phyloP scores from a whole-genome alignment of 1,140 invertebrate species.

The Anoplophora glabripennis region DNA sequence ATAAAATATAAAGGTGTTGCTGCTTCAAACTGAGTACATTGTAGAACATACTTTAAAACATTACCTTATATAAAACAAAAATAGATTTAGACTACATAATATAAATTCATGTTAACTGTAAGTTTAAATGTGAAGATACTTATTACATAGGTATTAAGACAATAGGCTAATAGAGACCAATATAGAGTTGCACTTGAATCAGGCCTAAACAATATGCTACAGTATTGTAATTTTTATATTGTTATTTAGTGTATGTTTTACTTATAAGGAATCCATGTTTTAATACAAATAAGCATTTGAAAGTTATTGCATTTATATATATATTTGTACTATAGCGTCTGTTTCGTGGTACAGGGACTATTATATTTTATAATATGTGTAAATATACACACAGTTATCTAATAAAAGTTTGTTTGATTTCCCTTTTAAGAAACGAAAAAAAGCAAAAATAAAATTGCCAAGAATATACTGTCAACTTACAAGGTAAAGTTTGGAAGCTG shows the following conservation, averaged over 20 bases:
- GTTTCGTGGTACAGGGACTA: not conserved
- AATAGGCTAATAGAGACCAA: slow-evolving; percentile 4
- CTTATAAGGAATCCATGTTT: slow-evolving; percentile 15
- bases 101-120: slow-evolving; percentile 16
- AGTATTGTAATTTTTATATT: slow-evolving; percentile 30
- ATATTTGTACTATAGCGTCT: not conserved
- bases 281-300: not conserved
- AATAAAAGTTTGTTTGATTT: not conserved
- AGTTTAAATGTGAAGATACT: slow-evolving; percentile 13
- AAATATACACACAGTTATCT: not conserved
- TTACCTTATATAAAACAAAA: slow-evolving; percentile 16
- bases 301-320: not conserved
- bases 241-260: slow-evolving; percentile 17
- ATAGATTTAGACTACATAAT: slow-evolving; percentile 9
- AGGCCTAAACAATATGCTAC: slow-evolving; percentile 37
- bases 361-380: not conserved
- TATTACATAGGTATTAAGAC: slow-evolving; percentile 7
- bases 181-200: slow-evolving; percentile 24
- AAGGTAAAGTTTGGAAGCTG: too few relatives aligned
- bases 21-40: too few relatives aligned
- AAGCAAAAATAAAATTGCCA: not conserved
- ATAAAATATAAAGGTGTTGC: too few relatives aligned
- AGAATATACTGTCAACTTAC: too few relatives aligned
- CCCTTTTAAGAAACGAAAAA: not conserved
- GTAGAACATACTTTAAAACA: too few relatives aligned